Conservation (phyloP, 2,797 vertebrate species). For the Acipenser transmontanus region DNA sequence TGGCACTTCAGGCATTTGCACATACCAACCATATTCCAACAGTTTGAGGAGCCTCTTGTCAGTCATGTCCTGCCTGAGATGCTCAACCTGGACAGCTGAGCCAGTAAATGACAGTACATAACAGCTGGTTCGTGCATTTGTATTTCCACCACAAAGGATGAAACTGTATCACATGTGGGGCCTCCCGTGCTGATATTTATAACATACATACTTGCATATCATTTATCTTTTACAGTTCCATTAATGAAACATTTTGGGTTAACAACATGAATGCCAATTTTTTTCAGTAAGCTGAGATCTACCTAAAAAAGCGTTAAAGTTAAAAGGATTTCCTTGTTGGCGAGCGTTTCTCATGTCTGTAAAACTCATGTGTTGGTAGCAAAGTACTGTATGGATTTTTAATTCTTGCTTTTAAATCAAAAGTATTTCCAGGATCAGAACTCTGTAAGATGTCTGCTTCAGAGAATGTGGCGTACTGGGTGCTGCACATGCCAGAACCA, state of each 20-base stretch:
- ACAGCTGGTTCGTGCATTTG: constrained; percentile 19
- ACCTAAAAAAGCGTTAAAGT: constrained; percentile 17
- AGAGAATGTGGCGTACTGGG: constrained; percentile 22
- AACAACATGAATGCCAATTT: constrained; percentile 25
- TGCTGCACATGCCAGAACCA: constrained; percentile 27
- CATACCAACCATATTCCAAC: no score
- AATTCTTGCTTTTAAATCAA: constrained; percentile 36
- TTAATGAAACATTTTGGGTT: constrained; percentile 31
- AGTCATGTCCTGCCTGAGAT: constrained; percentile 11
- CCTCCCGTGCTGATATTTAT: constrained; percentile 25
- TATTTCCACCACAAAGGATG: constrained; percentile 18
- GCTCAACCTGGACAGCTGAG: constrained; percentile 17
- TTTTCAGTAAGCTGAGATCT: not conserved
- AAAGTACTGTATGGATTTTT: constrained; percentile 31
- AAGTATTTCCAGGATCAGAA: constrained; percentile 26
- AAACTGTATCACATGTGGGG: constrained; percentile 24
- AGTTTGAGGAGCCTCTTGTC: constrained; percentile 11
- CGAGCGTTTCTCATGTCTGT: constrained; percentile 26
- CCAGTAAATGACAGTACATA: constrained; percentile 24
- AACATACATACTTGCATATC: constrained; percentile 26
- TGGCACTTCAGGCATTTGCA: no score
- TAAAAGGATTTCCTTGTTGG: constrained; percentile 21
- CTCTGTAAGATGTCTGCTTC: constrained; percentile 21
- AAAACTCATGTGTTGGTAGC: constrained; percentile 9
- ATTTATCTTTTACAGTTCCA: constrained; percentile 36